Evolutionary conservation across 1,140 invertebrate species (phyloP), one percentile per base, ranked within the genome.

Genomic region (Cheumatopsyche charites): DNA sequence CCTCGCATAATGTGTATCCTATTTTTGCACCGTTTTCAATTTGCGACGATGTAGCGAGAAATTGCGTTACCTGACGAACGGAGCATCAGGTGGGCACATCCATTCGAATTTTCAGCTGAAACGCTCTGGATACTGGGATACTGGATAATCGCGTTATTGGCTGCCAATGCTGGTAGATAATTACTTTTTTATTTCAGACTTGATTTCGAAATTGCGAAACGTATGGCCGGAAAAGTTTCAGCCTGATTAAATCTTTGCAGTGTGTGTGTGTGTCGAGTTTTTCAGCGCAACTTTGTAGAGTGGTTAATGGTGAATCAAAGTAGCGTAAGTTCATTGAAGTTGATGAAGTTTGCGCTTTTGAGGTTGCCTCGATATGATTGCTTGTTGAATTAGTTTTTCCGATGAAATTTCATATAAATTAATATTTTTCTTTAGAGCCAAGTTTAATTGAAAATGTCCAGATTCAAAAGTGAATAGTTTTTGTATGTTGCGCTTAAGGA

Each of bases 71-170:
- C 52, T 58, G 52, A 13, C 3, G 4, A 19, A 6, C 4, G 17
- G 52, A 36, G 29, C 29, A 36, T 36, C 29, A 36, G 29, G 29
- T 36, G 25, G 7, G n/a, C 43, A 17, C 11, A 58, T 58, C 52
- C 52, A 58, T 58, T 58, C 21, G 52, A 58, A 58, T 58, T 58
- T 58, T 58, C 52, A n/a, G 52, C 52, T 4, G 6, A 58, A 58
- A 58, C 52, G 52, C 52, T 19, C 21, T 21, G 4, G 19, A 4
- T 23, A 58, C 5, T 4, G 52, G 11, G 43, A 23, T 52, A 52
- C 49, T 15, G 19, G 49, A 52, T 58, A 58, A 58, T 58, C 17
- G 7, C 19, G 52, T 58, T 58, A 58, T 58, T 26, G 52, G 7
- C 52, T 4, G 25, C 17, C 17, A 26, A 58, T 58, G 17, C 52